Evolutionary conservation across 2,888 invertebrate species (phyloP).

Genomic region (Hecatera dysodea): DNA sequence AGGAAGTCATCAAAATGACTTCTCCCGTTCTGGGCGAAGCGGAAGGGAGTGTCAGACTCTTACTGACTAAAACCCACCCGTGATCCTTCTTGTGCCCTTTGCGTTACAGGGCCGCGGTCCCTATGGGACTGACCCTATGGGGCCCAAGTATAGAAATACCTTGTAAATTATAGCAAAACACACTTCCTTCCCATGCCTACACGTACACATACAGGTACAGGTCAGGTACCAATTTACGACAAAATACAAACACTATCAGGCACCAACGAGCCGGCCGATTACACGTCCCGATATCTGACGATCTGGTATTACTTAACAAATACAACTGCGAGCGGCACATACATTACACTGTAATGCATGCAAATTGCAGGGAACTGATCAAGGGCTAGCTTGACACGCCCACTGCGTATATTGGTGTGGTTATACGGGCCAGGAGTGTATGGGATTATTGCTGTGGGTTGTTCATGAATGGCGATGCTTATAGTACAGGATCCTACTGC

Average conservation of each 20-base stretch:
- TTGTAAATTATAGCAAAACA: slow-evolving; percentile 2
- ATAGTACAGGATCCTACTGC: too few species aligned
- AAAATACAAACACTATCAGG: slow-evolving; percentile 36
- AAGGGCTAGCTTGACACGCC: slow-evolving; percentile 37
- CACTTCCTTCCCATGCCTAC: slow-evolving; percentile 23
- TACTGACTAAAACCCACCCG: too few species aligned
- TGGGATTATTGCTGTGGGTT: background rate
- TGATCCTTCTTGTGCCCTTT: too few species aligned
- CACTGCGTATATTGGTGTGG: background rate
- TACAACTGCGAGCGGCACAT: slow-evolving; percentile 38
- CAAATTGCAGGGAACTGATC: slow-evolving; percentile 44
- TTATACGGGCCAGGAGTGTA: slow-evolving; percentile 5
- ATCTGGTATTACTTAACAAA: slow-evolving; percentile 60
- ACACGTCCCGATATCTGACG: slow-evolving; percentile 24
- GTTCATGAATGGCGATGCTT: background rate
- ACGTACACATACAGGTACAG: too few species aligned
- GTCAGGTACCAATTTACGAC: slow-evolving; percentile 16
- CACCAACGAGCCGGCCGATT: slow-evolving; percentile 22
- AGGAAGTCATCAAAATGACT: too few species aligned
- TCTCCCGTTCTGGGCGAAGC: too few species aligned
- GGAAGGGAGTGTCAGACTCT: too few species aligned
- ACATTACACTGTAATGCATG: slow-evolving; percentile 46
- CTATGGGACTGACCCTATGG: too few species aligned
- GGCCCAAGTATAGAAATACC: too few species aligned
- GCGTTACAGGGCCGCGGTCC: too few species aligned